A percentile compares a stretch with the other conserved stretches of the same genome.
These are phyloP conservation scores for Rhagologus leucostigma DNA, from an alignment of 2,113 vertebrate genomes.

Conservation along the genomic window DNA sequence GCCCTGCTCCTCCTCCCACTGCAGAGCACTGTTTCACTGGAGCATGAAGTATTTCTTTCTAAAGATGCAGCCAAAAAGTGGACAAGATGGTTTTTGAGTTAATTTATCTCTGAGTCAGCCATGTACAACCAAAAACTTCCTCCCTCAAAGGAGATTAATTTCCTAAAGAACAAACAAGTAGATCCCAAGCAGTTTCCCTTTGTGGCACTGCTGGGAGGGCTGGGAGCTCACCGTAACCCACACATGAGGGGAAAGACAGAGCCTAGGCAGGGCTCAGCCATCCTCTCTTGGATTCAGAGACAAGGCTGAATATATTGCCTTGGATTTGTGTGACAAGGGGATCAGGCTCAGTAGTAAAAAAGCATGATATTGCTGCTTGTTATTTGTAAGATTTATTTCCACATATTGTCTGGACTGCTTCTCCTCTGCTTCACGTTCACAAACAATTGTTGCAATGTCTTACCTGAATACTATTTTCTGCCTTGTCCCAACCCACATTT, in stretches of 20 bases:
- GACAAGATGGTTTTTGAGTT: neutral
- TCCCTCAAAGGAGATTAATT: neutral
- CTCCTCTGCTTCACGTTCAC: neutral
- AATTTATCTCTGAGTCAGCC: neutral
- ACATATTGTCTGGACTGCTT: neutral
- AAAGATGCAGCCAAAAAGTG: slow-evolving; percentile 21
- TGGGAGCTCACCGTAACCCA: neutral
- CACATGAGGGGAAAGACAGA: neutral
- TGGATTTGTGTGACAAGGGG: neutral
- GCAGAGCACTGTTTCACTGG: slow-evolving; percentile 1
- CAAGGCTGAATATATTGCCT: neutral
- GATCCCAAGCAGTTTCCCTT: neutral
- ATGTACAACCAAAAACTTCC: neutral
- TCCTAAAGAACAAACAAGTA: neutral
- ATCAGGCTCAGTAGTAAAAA: neutral
- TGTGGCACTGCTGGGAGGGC: neutral
- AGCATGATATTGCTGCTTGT: neutral
- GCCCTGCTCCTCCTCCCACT: slow-evolving; percentile 2
- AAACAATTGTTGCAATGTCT: neutral
- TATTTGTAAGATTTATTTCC: neutral
- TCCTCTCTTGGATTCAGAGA: neutral
- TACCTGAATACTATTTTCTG: neutral
- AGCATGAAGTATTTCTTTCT: slow-evolving; percentile 18
- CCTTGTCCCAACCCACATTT: neutral
- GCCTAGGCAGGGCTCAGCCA: neutral